Conservation (phyloP, 2,113 vertebrate genomes). For the Rhineura floridana region DNA sequence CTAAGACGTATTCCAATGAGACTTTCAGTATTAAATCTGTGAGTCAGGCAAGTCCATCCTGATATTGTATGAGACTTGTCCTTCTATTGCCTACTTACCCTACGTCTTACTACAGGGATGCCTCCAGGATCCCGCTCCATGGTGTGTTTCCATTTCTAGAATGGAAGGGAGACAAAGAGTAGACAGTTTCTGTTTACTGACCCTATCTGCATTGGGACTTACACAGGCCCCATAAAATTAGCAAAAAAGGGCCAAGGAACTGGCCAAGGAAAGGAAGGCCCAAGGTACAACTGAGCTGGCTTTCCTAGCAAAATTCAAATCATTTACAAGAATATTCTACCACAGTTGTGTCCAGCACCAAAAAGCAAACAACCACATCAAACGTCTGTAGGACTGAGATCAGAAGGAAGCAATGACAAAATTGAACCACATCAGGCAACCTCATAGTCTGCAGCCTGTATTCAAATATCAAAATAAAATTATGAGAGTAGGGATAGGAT, state of each 20-base stretch:
- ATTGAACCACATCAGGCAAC: background rate
- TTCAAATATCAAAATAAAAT: background rate
- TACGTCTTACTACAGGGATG: background rate
- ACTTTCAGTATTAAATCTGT: background rate
- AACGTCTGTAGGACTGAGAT: background rate
- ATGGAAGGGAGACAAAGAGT: background rate
- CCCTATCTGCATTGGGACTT: background rate
- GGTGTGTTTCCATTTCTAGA: slow-evolving; percentile 31
- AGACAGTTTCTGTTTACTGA: too few relatives aligned
- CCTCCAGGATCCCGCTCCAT: slow-evolving; percentile 5
- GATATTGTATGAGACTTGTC: background rate
- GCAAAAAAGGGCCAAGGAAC: background rate
- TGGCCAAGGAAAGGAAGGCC: background rate
- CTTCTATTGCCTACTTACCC: background rate
- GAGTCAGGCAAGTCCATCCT: background rate
- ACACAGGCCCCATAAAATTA: background rate
- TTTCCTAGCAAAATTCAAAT: background rate
- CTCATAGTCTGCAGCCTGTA: too few relatives aligned
- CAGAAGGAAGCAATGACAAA: background rate
- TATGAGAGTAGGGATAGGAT: background rate
- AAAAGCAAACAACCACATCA: background rate
- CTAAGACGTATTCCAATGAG: background rate
- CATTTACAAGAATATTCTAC: background rate
- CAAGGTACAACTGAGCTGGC: background rate
- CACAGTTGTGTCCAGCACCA: background rate